Conservation (phyloP, 1,140 invertebrate genomes). For the Oryctes rhinoceros region DNA sequence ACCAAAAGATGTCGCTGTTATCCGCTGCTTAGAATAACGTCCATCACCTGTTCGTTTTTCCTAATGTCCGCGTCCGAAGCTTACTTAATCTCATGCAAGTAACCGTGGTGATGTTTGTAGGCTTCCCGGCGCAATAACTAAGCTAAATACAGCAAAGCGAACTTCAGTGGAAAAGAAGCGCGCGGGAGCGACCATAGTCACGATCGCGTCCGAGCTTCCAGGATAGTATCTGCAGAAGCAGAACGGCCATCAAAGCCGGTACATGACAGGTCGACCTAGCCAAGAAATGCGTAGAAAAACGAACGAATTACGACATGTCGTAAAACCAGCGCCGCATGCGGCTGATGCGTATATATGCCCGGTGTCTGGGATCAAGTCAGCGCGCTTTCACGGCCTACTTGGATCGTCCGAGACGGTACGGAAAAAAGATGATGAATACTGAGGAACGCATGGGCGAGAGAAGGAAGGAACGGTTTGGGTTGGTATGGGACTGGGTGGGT, state of each 20-base stretch:
- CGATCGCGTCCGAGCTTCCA: neutral
- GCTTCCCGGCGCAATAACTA: too few species aligned
- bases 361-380: neutral
- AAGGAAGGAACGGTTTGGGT: too few species aligned
- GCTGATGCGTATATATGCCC: neutral
- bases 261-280: slow-evolving; percentile 20
- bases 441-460: too few species aligned
- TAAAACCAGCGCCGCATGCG: slow-evolving; percentile 2
- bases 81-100: too few species aligned
- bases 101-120: too few species aligned
- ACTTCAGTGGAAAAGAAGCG: neutral
- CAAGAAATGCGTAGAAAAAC: slow-evolving; percentile 14
- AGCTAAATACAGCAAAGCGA: neutral
- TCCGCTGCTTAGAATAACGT: too few species aligned
- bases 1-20: too few species aligned
- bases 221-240: neutral
- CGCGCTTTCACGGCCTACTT: too few species aligned
- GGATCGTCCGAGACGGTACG: neutral
- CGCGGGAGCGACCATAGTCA: slow-evolving; percentile 7
- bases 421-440: neutral
- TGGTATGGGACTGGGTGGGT: too few species aligned
- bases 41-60: too few species aligned
- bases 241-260: neutral
- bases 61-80: too few species aligned
- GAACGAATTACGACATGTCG: slow-evolving; percentile 7